Evolutionary conservation across 30 jellyfish, hydroid and myxozoan genomes (phyloP), one percentile per base, ranked within the genome.

Genomic region (Aurelia aurita complex sp. Pacific): DNA sequence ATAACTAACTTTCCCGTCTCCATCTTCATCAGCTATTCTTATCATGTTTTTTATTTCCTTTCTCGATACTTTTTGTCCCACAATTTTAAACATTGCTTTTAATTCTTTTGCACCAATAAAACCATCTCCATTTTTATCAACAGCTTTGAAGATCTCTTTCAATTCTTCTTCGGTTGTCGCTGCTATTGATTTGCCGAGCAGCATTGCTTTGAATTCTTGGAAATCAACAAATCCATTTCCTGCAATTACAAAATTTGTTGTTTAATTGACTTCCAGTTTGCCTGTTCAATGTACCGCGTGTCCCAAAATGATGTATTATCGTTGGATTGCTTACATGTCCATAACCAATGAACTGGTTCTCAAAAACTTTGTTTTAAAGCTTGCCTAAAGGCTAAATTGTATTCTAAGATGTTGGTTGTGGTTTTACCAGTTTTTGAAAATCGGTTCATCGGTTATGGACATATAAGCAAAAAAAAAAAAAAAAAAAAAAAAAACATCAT

Each of bases 51-150:
- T 61, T 5, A 91, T 80, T 67, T 91, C 97, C 55, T 79, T 69
- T 36, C 57, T 63, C 43, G 96, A 79, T 60, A 81, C 17, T 71
- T 73, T 82, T 43, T 91, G 85, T 2, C 98, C 98, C 16, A 91
- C 77, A 40, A 74, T 79, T 42, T 79, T 80, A 91, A 80, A 77
- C 84, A 91, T 77, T 19, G 32, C 79, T 62, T 76, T 63, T 62
- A 91, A 75, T 52, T 91, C 98, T 55, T 73, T 87, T 14, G 93
- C 87, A 16, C 95, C 86, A 14, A 91, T 91, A 42, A 64, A 79
- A 2, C 98, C 98, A 33, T 78, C 96, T 14, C 97, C 97, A 18
- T 91, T 91, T 35, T 38, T 67, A 64, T 91, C 98, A 1, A 91
- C 40, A 14, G 67, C 70, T 67, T 80, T 62, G 67, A 91, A 91